Base-by-base conservation (phyloP, 2,888 invertebrate species). In the Seira sanloemensis region DNA sequence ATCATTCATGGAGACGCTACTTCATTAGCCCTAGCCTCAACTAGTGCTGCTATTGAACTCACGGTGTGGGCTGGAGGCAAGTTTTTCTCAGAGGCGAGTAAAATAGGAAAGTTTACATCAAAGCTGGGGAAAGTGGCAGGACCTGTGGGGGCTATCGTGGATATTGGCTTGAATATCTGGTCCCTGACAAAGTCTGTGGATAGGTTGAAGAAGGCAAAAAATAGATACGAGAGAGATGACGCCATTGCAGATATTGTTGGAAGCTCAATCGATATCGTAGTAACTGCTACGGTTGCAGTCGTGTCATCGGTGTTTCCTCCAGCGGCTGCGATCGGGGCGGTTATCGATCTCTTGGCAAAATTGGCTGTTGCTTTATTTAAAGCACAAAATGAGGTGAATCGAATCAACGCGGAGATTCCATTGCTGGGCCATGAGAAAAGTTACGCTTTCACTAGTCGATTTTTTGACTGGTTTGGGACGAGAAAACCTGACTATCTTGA, bases 161-260 rank as follows among this genome's bases (percentile, higher is more conserved):
- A 84, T n/a, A 58, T 84, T 27, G 84, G 84, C 0, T 23, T 84
- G 23, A 66, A 74, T n/a, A 37, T 37, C 23, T 78, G 68, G 58
- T 24, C 58, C 4, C 23, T 84, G 0, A 19, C 78, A 7, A 73
- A 73, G 16, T 72, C 78, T 9, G 26, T 78, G 0, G 18, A 21
- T 2, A 46, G 67, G 12, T 24, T 78, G 0, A 37, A 4, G 5
- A 65, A 74, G 2, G 19, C 69, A 19, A 62, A 78, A 2, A 74
- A 69, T 12, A 81, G 72, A 69, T 84, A 21, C 18, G 82, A 87
- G 0, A 71, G 71, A n/a, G 82, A 84, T 58, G 87, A 86, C 68
- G 87, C 87, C 9, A 78, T 87, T 5, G 84, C 84, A n/a, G 82
- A 86, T 26, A 84, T 87, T 68, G 86, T 86, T 1, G 18, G 25